A percentile compares a stretch with the other conserved stretches of the same genome.
Conservation (phyloP, 2,797 vertebrate genomes). For the Labeo calbasu region DNA sequence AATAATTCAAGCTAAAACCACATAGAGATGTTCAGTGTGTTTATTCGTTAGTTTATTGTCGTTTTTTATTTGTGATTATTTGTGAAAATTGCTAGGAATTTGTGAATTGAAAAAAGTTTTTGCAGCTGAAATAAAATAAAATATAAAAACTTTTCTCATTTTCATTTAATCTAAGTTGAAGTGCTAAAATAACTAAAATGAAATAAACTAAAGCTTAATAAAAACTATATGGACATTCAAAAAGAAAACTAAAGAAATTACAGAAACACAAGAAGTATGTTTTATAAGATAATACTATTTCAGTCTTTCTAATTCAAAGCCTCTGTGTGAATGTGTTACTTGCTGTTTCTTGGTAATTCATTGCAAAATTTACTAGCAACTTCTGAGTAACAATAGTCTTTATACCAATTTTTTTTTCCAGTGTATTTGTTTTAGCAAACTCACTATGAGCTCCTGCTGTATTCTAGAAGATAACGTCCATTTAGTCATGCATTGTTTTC, state of each 20-base stretch:
- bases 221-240: not conserved
- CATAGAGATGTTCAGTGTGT: no score
- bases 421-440: not conserved
- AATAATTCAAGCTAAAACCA: no score
- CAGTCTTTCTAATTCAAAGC: not conserved
- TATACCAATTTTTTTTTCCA: not conserved
- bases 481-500: not conserved
- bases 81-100: no score
- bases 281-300: not conserved
- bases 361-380: not conserved
- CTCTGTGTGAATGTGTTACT: not conserved
- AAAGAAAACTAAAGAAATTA: not conserved
- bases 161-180: not conserved
- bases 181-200: not conserved
- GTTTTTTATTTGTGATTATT: no score
- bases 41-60: no score
- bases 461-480: not conserved
- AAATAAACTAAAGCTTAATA: no score
- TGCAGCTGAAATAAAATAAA: no score
- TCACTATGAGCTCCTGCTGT: not conserved
- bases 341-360: not conserved
- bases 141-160: no score
- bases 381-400: not conserved
- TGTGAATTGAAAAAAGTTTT: no score
- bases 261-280: not conserved